Evolutionary conservation across 2,113 vertebrate species (phyloP), one percentile per base, ranked within the genome.

Genomic region (Dryoscopus gambensis): DNA sequence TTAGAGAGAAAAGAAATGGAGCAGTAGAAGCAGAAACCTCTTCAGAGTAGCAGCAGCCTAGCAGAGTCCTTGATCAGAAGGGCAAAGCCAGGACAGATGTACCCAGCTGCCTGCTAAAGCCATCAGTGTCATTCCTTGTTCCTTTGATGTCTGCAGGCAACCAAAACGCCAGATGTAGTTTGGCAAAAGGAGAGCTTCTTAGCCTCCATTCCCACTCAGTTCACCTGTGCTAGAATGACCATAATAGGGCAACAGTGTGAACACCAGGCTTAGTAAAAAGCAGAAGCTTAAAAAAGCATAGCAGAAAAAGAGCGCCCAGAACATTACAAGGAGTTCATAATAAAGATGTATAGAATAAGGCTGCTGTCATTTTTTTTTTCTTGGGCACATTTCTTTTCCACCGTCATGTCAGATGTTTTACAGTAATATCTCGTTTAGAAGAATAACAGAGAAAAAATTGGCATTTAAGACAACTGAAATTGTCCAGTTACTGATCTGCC

Each of bases 301-400:
- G 6, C 22, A 46, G 23, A 15, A 62, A 83, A 82, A 64, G 19
- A 17, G 5, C 8, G 21, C 2, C 13, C 24, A 15, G 33, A 7
- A 56, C 5, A 3, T 52, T 44, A 20, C 7, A n/a, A 15, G 8
- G 7, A 46, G 18, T 15, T 81, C 18, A 18, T 46, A 52, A 68
- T 17, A 31, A 5, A 74, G 17, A 52, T 0, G 0, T 22, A 33
- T 4, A n/a, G 27, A n/a, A 60, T 79, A 71, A 73, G 16, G 1
- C 4, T 6, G 3, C 6, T 7, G 57, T 75, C 44, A 39, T 39
- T 73, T 70, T 68, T 2, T 5, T 93, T 23, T 81, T 53, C 10
- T 33, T 73, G 27, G 55, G n/a, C 2, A 73, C 5, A 10, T 64
- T 69, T 70, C 5, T 84, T 9, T 78, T 62, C 13, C 21, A 82